Percentiles rank a stretch among this genome's conserved stretches.
Evolutionary conservation across 2,888 invertebrate genomes (phyloP).

Genomic region (Andrena flavipes): DNA sequence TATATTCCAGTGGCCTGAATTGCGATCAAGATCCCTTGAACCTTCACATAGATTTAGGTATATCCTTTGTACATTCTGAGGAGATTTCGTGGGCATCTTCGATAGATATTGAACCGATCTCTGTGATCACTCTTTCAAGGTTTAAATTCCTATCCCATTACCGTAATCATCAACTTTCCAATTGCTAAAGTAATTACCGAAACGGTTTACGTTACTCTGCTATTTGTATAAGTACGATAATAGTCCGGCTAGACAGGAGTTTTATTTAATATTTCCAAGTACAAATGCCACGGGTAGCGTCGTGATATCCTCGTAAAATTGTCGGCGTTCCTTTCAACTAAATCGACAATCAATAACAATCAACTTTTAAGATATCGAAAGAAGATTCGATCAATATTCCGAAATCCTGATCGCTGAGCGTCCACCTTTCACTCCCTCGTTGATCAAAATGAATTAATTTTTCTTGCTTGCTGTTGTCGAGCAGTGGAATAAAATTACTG

Average conservation of each 20-base stretch:
- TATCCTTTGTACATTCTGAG: not conserved
- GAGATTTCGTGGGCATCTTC: not conserved
- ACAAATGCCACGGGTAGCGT: not conserved
- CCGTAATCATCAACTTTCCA: not conserved
- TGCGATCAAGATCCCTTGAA: too few species aligned
- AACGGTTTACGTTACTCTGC: not conserved
- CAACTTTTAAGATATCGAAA: constrained; percentile 36
- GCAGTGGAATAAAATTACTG: not conserved
- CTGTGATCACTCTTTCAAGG: not conserved
- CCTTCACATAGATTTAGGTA: not conserved
- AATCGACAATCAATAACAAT: constrained; percentile 40
- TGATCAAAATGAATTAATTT: constrained; percentile 22
- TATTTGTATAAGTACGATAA: not conserved
- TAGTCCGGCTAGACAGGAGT: not conserved
- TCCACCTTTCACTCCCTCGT: not conserved
- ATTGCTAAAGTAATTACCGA: constrained; percentile 9
- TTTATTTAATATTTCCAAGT: constrained; percentile 19
- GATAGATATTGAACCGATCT: not conserved
- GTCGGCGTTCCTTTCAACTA: constrained; percentile 37
- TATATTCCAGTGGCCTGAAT: too few species aligned
- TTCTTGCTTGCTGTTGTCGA: not conserved
- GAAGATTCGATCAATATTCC: constrained; percentile 12
- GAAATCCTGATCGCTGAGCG: constrained; percentile 15
- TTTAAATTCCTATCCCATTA: not conserved
- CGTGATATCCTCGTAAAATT: constrained; percentile 23